Evolutionary conservation across 2,888 invertebrate species (phyloP), one percentile per base, ranked within the genome.

Genomic region (Nycteola revayana): DNA sequence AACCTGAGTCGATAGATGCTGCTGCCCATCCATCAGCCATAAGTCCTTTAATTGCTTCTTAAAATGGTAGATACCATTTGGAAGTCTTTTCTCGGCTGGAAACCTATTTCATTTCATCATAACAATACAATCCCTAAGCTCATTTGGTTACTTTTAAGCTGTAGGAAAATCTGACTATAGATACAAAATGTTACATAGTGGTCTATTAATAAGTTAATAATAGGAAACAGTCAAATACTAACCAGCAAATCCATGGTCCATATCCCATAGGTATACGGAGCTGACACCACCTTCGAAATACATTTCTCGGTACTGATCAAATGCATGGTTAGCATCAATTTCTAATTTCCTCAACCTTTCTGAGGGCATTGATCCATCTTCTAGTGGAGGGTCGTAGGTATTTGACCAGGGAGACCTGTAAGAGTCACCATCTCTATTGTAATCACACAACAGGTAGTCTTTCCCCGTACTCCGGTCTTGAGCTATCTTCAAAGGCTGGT

Each of bases 251-350:
- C 99, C 99, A 83, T 96, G 96, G 73, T 99, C 99, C 78, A 99
- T 91, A 69, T 99, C 99, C 99, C 99, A 99, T 49, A 99, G 91
- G 84, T 99, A 99, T 2, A 99, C 99, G 3, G 99, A 99, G 9
- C 99, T 99, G 0, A 99, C 98, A 1, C 99, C 99, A 33, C 99
- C 99, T 84, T 99, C 99, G 79, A 98, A 99, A 80, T 99, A 99
- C 95, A 99, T 96, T 83, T 99, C 99, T 70, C 98, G 93, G 78
- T 99, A 99, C 72, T 98, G 97, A 82, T 99, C 98, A 76, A 99
- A 99, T 7, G 99, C 99, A 74, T 96, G 94, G 85, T 99, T 99
- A 0, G 98, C 99, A 74, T 99, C 99, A 42, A 99, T 92, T 90
- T 99, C 99, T 60, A 99, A 85, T 79, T 96, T 97, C 43, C 99